phyloP scores from a whole-genome alignment of 2,888 invertebrate genomes.

The Synergus laeviventris region DNA sequence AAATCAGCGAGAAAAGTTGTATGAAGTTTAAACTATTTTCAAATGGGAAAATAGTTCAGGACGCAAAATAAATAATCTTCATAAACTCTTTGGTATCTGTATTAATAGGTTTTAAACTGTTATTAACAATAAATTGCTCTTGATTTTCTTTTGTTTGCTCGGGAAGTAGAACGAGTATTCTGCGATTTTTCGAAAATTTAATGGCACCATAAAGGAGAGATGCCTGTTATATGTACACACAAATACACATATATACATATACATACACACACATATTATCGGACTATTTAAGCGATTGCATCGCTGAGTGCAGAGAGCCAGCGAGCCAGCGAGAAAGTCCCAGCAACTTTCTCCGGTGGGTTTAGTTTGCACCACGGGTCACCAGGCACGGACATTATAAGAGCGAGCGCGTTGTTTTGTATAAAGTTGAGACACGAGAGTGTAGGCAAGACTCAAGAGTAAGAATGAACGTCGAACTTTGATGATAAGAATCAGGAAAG shows the following conservation, averaged over 20 bases:
- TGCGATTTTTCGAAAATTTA: conserved; percentile 9
- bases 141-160: background rate
- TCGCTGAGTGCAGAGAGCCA: conserved; percentile 63
- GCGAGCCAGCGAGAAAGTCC: conserved; percentile 69
- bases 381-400: conserved; percentile 71
- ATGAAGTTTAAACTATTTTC: too few relatives aligned
- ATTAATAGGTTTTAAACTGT: background rate
- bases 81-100: background rate
- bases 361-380: conserved; percentile 74
- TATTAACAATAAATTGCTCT: background rate
- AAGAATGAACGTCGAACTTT: conserved; percentile 31
- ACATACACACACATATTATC: conserved; percentile 38
- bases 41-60: too few relatives aligned
- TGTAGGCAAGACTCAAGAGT: conserved; percentile 38
- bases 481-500: conserved; percentile 52
- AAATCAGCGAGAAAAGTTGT: too few relatives aligned
- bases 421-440: conserved; percentile 50
- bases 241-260: background rate
- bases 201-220: conserved; percentile 29
- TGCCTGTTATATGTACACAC: background rate
- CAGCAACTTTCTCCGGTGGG: conserved; percentile 72
- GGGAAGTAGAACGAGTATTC: conserved; percentile 9
- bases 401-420: conserved; percentile 63
- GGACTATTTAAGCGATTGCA: conserved; percentile 70
- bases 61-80: too few relatives aligned